Base-by-base conservation (phyloP, 1,140 invertebrate genomes). In the Drosophila orosa region DNA sequence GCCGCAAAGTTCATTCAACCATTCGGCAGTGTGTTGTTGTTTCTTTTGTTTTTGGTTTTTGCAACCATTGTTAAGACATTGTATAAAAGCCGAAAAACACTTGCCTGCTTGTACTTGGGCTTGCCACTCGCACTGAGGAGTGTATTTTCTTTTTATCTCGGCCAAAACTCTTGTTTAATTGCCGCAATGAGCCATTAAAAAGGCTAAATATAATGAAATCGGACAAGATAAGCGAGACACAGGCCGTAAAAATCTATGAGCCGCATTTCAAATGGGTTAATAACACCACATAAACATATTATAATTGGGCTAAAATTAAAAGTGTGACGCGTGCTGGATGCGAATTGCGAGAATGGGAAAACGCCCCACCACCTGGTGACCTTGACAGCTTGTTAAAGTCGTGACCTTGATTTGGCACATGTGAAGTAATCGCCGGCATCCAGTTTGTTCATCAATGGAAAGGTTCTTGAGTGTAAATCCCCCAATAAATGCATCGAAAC, bases 1-100 rank as follows among this genome's bases (percentile, higher is more conserved):
- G 67, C 67, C 65, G 27, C 37, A 57, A 71, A 71, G 67, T 71
- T 71, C 50, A 47, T 71, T 71, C 50, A 71, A 71, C 67, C 50
- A 48, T 71, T 57, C 13, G 4, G 9, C 25, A 62, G 10, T 29
- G 17, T 33, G 1, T 48, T 12, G 45, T 12, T 27, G 7, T 25
- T 44, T 33, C 13, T 33, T 59, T 44, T 33, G 54, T 35, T 45
- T 25, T 63, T 45, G 40, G n/a, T 68, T 66, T 69, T 71, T 39
- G 65, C 65, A 71, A 71, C 42, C 56, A 71, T 71, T n/a, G 65
- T 45, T 29, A 47, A 39, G 65, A 10, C 50, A 45, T 69, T 71
- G 56, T 69, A 69, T 57, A 71, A 69, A 52, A 17, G 9, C 45
- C 27, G 39, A 17, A n/a, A 44, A 55, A 67, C 62, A 55, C 25